Evolutionary conservation across 2,888 invertebrate species (phyloP), one percentile per base, ranked within the genome.

Genomic region (Philaethria dido): DNA sequence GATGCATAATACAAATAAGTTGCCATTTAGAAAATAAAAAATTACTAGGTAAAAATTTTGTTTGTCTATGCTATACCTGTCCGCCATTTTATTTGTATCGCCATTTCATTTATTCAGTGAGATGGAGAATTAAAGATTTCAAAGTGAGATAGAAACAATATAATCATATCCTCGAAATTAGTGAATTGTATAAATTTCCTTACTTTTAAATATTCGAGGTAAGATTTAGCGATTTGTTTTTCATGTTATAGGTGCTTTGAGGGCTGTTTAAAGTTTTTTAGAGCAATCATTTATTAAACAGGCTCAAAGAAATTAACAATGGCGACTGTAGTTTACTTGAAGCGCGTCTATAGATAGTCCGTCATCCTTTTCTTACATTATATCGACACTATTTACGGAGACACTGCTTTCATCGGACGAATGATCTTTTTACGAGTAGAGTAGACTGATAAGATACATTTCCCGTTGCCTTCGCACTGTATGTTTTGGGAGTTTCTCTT

Each of bases 301-400:
- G 64, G 62, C 42, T 62, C 50, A 62, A 72, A 72, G 73, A 77
- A 75, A 77, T 74, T 75, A 76, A 86, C 87, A 91, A 93, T 92
- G 92, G 92, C 92, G 91, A 88, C 92, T 80, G 80, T 83, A 82
- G 82, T 84, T 85, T 84, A 84, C 83, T 84, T 83, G 82, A 85
- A 85, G 83, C 87, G 88, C 86, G 82, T 87, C 81, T 86, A 80
- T 84, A 88, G 85, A 83, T 81, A 87, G 86, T 91, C 88, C 89
- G 92, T 93, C 92, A 92, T 93, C 93, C 93, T 93, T 93, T 92
- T 93, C 93, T 92, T 88, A 86, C 93, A 86, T 88, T 73, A 88
- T 87, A 90, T 92, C 87, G 87, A 87, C 77, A 73, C 87, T 88
- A 85, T 86, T 87, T 87, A 87, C 78, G 84, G 88, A 88, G 88